phyloP scores from a whole-genome alignment of 1,140 invertebrate species.

The Trachymyrmex septentrionalis region DNA sequence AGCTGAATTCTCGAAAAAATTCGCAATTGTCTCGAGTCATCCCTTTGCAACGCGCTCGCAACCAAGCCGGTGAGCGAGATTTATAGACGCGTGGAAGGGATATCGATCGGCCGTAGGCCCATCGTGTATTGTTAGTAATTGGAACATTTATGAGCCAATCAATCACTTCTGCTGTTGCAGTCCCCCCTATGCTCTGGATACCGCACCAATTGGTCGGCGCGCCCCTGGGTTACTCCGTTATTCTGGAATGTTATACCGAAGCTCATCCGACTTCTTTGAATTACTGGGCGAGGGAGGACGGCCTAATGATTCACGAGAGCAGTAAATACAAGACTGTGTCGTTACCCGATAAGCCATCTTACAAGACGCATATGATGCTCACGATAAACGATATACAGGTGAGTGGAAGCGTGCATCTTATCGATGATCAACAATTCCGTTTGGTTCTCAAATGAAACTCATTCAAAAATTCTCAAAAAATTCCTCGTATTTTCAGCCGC shows the following conservation, averaged over 20 bases:
- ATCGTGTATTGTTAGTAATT: conserved; percentile 81
- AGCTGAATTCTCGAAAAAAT: not conserved
- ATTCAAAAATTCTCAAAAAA: not conserved
- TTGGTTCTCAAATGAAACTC: not conserved
- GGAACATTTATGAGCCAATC: conserved; percentile 84
- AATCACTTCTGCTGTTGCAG: conserved; percentile 88
- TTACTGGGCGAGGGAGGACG: conserved; percentile 96
- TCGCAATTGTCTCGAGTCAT: conserved; percentile 18
- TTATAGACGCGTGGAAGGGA: conserved; percentile 77
- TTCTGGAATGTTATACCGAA: conserved; percentile 95
- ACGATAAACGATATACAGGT: conserved; percentile 92
- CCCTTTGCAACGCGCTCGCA: conserved; percentile 15
- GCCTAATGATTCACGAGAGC: conserved; percentile 95
- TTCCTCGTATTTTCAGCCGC: not conserved
- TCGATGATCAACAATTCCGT: not conserved
- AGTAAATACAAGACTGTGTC: conserved; percentile 90
- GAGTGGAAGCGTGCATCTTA: not conserved
- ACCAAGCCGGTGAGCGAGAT: conserved; percentile 69
- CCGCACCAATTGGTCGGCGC: conserved; percentile 96
- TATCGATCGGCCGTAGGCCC: conserved; percentile 78
- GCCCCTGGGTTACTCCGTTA: conserved; percentile 92
- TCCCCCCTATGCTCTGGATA: conserved; percentile 96
- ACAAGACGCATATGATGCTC: conserved; percentile 94
- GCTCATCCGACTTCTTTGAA: conserved; percentile 96
- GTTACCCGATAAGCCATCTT: conserved; percentile 87